Evolutionary conservation across 2,888 invertebrate species (phyloP).

Genomic region (Ferrisia virgata): DNA sequence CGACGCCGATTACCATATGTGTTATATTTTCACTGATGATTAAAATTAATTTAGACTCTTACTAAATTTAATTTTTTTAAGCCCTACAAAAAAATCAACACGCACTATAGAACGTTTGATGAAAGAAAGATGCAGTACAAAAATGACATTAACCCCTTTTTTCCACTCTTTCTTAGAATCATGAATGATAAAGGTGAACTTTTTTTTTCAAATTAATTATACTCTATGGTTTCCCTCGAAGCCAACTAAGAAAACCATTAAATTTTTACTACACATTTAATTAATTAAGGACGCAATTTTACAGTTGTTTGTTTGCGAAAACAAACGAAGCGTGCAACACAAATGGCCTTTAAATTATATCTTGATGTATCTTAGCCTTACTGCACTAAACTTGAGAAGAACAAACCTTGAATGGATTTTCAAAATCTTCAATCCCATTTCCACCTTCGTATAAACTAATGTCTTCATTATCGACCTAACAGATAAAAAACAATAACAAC

Average conservation of each 20-base stretch:
- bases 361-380: background rate
- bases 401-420: constrained; percentile 17
- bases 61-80: background rate
- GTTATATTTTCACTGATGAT: background rate
- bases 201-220: constrained; percentile 25
- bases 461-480: background rate
- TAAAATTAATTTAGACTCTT: background rate
- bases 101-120: background rate
- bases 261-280: background rate
- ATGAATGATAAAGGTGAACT: background rate
- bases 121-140: background rate
- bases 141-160: background rate
- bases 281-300: background rate
- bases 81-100: background rate
- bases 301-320: background rate
- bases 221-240: constrained; percentile 1
- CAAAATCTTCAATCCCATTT: background rate
- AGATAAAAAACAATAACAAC: background rate
- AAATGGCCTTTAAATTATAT: constrained; percentile 1
- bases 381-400: background rate
- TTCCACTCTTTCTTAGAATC: background rate
- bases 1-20: background rate
- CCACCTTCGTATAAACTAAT: background rate
- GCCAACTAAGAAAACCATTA: background rate
- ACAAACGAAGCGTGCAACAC: background rate